Evolutionary conservation across 2,113 vertebrate species (phyloP).

Genomic region (Poeciliopsis turrubarensis): DNA sequence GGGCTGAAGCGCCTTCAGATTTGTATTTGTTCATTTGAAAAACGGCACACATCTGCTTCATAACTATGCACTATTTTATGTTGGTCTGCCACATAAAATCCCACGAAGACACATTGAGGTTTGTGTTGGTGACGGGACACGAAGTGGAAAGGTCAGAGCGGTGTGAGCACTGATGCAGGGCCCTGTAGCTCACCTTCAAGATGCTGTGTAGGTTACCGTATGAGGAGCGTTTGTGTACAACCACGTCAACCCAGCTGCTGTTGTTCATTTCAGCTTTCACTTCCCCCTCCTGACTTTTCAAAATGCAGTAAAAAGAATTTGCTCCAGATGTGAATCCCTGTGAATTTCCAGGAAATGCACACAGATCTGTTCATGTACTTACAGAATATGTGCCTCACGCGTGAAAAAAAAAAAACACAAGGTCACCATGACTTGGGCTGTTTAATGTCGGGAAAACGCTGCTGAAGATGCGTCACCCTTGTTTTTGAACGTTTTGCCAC

Average conservation of each 20-base stretch:
- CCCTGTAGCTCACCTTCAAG: constrained; percentile 33
- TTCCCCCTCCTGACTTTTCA: constrained; percentile 41
- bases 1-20: too few relatives aligned
- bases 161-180: constrained; percentile 11
- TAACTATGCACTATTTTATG: too few relatives aligned
- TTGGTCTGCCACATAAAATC: too few relatives aligned
- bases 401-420: constrained; percentile 46
- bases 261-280: constrained; percentile 33
- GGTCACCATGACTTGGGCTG: constrained; percentile 16
- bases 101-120: too few relatives aligned
- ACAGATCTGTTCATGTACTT: constrained; percentile 34
- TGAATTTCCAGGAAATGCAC: constrained; percentile 63
- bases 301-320: constrained; percentile 41
- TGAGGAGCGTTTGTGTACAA: constrained; percentile 4
- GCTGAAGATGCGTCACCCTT: background rate
- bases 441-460: background rate
- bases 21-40: too few relatives aligned
- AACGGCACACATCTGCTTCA: too few relatives aligned
- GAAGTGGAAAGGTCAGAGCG: background rate
- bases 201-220: constrained; percentile 26
- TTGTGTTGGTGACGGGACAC: too few relatives aligned
- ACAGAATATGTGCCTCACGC: constrained; percentile 21
- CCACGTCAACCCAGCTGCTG: constrained; percentile 35
- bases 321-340: constrained; percentile 69
- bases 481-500: constrained; percentile 1